Evolutionary conservation across 2,888 invertebrate species (phyloP), one percentile per base, ranked within the genome.

Genomic region (Heliothis peltigera): DNA sequence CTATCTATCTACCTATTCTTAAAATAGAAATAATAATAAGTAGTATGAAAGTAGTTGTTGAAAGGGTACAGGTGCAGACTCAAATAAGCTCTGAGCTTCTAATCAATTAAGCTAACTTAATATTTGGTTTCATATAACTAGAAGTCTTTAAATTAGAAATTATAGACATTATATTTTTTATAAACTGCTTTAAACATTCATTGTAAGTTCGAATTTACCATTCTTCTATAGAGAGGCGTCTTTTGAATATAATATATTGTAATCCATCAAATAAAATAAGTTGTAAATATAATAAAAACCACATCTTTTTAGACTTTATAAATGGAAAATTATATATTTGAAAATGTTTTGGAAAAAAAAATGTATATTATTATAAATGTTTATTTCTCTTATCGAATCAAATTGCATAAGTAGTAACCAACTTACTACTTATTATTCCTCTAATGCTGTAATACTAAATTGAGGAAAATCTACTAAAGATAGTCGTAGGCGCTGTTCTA

Each of bases 401-500:
- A 44, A 25, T 18, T 10, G 22, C 28, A 12, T 68, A 48, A 32
- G 28, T 15, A 56, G 19, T 5, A 4, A 22, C 2, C 7, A 4
- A 22, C 2, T 32, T 39, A 28, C 47, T 39, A 15, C 8, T 49
- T 60, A 52, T 7, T 43, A 70, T 65, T 48, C 44, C 46, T n/a
- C 47, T 12, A 61, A 66, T 42, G 17, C 19, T 35, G 39, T 52
- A 22, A 48, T 17, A 44, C 5, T 25, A 44, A 42, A 53, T 62
- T 18, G n/a, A 72, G 66, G 18, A 43, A 61, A 72, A 58, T 51
- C 15, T 56, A 43, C 17, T n/a, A 32, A 32, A 47, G 21, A 18
- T 25, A 19, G 7, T 18, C n/a, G 42, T 42, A 53, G 8, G 7
- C 8, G 51, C 25, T 19, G 53, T 73, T 39, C 43, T 1, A 47